These are phyloP conservation scores for Chrysopilus asiliformis DNA, from an alignment of 2,888 invertebrate genomes.

Conservation along the genomic window DNA sequence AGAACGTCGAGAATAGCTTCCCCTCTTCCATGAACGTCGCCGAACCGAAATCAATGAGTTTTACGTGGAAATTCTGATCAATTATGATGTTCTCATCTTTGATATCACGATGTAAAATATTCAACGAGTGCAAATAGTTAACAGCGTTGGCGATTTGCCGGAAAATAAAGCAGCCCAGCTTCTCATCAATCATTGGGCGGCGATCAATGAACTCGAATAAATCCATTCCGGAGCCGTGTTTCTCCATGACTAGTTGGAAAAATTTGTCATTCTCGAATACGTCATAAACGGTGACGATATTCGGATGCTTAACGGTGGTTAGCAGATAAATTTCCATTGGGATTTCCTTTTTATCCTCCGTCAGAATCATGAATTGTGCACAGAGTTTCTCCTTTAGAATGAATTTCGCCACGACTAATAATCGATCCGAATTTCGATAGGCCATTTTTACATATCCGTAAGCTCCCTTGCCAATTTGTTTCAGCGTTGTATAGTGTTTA, in stretches of 20 bases:
- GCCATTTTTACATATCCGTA: constrained; percentile 61
- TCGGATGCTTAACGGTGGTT: constrained; percentile 48
- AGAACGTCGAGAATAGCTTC: constrained; percentile 55
- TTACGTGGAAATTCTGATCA: constrained; percentile 55
- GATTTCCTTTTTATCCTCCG: constrained; percentile 41
- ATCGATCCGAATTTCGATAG: constrained; percentile 44
- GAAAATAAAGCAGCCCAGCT: constrained; percentile 54
- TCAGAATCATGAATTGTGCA: constrained; percentile 35
- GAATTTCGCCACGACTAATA: constrained; percentile 56
- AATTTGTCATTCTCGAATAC: constrained; percentile 55
- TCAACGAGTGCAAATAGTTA: constrained; percentile 49
- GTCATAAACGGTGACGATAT: constrained; percentile 53
- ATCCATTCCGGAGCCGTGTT: constrained; percentile 63
- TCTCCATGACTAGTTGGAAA: constrained; percentile 65
- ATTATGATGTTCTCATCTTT: constrained; percentile 67
- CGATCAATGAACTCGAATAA: constrained; percentile 65
- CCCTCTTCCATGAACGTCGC: constrained; percentile 52
- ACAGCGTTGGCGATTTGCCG: constrained; percentile 60
- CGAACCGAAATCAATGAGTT: constrained; percentile 65
- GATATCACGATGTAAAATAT: constrained; percentile 58
- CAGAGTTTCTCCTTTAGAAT: constrained; percentile 46
- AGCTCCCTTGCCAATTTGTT: constrained; percentile 52
- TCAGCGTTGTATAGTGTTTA: constrained; percentile 45
- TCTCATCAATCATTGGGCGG: constrained; percentile 51
- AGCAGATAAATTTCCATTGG: constrained; percentile 56